A percentile compares a stretch with the other conserved stretches of the same genome.
Conservation (phyloP, 64 coral and sea anemone species). For the Porites lutea region DNA sequence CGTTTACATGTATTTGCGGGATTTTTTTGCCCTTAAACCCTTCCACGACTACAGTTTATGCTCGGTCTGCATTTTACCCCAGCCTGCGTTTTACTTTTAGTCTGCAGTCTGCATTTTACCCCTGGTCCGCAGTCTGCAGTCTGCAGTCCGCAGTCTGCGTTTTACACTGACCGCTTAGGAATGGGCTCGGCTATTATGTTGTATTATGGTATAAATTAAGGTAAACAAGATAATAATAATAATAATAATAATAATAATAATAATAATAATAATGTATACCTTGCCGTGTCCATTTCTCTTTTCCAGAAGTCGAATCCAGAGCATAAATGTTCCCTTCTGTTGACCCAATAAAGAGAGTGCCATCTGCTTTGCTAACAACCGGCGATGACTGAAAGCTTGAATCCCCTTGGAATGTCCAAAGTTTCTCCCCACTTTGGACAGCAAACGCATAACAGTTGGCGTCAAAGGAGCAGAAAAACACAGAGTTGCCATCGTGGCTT, state of each 20-base stretch:
- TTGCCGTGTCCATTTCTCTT: constrained; percentile 68
- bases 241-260: no score
- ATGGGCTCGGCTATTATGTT: no score
- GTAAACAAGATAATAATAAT: no score
- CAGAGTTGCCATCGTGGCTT: constrained; percentile 57
- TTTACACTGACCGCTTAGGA: neutral
- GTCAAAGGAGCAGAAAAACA: constrained; percentile 85
- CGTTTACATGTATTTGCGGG: no score
- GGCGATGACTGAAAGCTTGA: constrained; percentile 89
- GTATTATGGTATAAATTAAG: no score
- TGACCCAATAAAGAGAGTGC: constrained; percentile 69
- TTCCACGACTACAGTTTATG: no score
- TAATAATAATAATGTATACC: constrained; percentile 44
- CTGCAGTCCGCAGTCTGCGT: neutral
- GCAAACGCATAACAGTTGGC: constrained; percentile 86
- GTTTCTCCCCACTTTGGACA: constrained; percentile 44
- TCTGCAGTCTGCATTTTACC: constrained; percentile 23
- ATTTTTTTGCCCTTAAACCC: no score
- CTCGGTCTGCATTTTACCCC: no score
- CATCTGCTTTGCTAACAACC: constrained; percentile 53
- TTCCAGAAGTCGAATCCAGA: constrained; percentile 51
- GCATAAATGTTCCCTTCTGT: constrained; percentile 82
- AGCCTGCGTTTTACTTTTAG: neutral
- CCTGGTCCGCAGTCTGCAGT: constrained; percentile 4
- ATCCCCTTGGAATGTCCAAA: constrained; percentile 89